These are phyloP conservation scores for Stegophylla sp. DNA, from an alignment of 2,888 invertebrate genomes.

Conservation along the genomic window DNA sequence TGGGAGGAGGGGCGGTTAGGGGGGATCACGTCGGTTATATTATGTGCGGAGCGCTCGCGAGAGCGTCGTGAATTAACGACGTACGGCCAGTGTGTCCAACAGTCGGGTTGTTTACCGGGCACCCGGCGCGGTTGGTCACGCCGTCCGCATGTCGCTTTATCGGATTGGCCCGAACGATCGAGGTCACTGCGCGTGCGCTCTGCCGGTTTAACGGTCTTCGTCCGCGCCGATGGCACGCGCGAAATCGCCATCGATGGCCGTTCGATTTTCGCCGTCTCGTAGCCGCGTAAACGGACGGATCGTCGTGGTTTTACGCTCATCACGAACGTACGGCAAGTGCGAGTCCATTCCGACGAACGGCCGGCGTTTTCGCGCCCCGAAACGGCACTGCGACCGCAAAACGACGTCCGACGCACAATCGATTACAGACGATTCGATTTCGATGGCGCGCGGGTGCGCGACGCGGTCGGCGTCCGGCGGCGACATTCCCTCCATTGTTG, in stretches of 20 bases:
- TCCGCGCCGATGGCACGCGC: slow-evolving; percentile 4
- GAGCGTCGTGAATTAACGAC: not conserved
- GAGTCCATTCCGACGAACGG: too few species aligned
- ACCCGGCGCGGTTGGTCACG: slow-evolving; percentile 20
- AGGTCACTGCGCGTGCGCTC: slow-evolving; percentile 56
- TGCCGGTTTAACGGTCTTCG: slow-evolving; percentile 51
- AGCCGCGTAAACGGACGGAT: not conserved
- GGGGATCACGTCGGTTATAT: not conserved
- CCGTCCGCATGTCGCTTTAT: slow-evolving; percentile 10
- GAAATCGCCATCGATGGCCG: slow-evolving; percentile 21
- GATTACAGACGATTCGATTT: not conserved
- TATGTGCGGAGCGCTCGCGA: not conserved
- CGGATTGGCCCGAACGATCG: slow-evolving; percentile 44
- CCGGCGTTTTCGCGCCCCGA: not conserved
- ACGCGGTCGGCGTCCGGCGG: slow-evolving; percentile 72
- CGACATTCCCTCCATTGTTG: slow-evolving; percentile 74
- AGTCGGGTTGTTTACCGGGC: slow-evolving; percentile 28
- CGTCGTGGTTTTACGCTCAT: not conserved
- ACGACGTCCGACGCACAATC: not conserved
- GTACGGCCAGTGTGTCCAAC: slow-evolving; percentile 32
- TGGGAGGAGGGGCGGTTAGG: not conserved
- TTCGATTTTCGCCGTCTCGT: not conserved
- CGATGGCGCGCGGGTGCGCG: slow-evolving; percentile 63
- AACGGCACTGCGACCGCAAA: not conserved
- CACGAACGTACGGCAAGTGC: too few species aligned